Base-by-base conservation (phyloP, 92 coral and sea anemone genomes). In the Porites evermanni region DNA sequence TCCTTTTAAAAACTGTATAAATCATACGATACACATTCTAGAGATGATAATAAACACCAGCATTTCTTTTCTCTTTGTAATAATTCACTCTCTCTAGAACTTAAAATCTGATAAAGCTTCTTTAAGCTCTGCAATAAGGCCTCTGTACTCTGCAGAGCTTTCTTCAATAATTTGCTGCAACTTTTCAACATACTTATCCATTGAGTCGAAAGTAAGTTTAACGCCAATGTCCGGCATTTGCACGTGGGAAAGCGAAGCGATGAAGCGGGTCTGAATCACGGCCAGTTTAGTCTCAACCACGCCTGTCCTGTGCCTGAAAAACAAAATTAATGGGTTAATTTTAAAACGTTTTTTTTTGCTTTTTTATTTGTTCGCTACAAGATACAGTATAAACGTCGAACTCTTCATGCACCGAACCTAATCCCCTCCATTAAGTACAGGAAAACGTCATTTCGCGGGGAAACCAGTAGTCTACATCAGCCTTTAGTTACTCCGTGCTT, bases 271-370 rank as follows among this genome's bases (percentile, higher is more conserved):
- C 92, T 97, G 99, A 53, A 97, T 87, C 82, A 97, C 92, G 23
- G 98, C 98, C 18, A 97, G 94, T 83, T 95, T 96, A 12, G 99
- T 97, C 69, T 93, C 92, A 53, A 95, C 89, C 72, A 93, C 92
- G 60, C 99, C 98, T 63, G 96, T 91, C 59, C 93, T 90, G 87
- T 89, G 96, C 53, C 94, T 89, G 84, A 3, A 53, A 38, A 38
- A 38, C 47, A 38, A 38, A 38, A 38, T 38, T 4, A 38, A 38
- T 4, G 47, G 47, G 47, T 38, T 38, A 38, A 38, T 38, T 38
- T 38, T 4, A 38, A 4, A 38, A 38, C 47, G 47, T 38, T 4
- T 32, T 32, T 1, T 32, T 32, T 32, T 24, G 38, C 38, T 32
- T 32, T 32, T 32, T 32, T 32, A 32, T 32, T 32, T 38, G 47